Evolutionary conservation across 2,888 invertebrate species (phyloP).

Genomic region (Timema cristinae): DNA sequence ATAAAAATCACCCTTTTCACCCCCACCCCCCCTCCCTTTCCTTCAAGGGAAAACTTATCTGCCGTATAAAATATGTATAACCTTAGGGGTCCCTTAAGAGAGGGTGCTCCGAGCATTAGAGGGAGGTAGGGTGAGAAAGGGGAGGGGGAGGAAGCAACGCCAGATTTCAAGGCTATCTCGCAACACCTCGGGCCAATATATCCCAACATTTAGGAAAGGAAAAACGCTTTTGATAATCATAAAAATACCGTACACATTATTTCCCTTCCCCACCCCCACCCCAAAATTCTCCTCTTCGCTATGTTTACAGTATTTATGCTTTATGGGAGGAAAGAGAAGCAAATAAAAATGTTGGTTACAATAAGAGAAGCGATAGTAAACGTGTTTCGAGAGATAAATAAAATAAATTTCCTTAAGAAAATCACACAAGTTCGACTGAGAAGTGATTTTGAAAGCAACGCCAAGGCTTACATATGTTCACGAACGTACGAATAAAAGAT

Average conservation of each 20-base stretch:
- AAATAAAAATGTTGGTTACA: no score
- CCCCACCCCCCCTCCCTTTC: neutral
- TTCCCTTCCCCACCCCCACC: neutral
- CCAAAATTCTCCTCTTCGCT: neutral
- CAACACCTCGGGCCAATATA: conserved; percentile 14
- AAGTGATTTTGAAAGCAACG: no score
- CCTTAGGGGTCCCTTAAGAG: conserved; percentile 16
- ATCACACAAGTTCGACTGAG: no score
- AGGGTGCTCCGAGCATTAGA: neutral
- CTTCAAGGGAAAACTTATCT: conserved; percentile 5
- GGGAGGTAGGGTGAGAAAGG: no score
- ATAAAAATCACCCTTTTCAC: neutral
- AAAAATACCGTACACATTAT: neutral
- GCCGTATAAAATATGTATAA: conserved; percentile 13
- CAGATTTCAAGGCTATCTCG: conserved; percentile 15
- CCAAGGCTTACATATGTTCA: no score
- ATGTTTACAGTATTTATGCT: no score
- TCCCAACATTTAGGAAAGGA: conserved; percentile 14
- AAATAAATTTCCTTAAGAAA: no score
- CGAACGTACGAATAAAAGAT: no score
- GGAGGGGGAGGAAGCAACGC: neutral
- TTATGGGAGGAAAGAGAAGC: no score
- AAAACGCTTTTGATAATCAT: conserved; percentile 16
- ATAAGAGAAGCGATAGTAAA: no score
- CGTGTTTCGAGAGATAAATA: no score